Conservation (phyloP, 2,888 invertebrate species). For the Drosophila engyochracea region DNA sequence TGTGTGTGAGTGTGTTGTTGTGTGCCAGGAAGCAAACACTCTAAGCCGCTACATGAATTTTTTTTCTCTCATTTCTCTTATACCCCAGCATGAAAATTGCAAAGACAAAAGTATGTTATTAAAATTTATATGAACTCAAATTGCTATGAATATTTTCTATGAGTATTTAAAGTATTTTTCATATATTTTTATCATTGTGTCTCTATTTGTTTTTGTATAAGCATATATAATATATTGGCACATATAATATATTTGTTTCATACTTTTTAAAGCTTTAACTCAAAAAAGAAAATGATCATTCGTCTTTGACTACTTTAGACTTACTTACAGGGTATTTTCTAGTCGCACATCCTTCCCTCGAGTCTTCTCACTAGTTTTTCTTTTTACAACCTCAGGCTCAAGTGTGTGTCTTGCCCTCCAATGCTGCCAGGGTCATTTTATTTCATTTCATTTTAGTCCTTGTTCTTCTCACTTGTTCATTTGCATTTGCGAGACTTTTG, state of each 20-base stretch:
- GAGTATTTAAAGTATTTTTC: neutral
- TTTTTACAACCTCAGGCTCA: conserved; percentile 46
- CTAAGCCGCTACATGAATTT: conserved; percentile 55
- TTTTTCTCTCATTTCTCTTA: conserved; percentile 15
- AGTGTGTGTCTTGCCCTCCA: conserved; percentile 70
- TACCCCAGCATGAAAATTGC: conserved; percentile 8
- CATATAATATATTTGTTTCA: neutral
- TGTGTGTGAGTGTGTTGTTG: conserved; percentile 39
- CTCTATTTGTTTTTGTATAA: neutral
- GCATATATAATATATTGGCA: neutral
- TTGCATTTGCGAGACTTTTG: conserved; percentile 68
- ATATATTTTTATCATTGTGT: neutral
- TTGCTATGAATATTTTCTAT: neutral
- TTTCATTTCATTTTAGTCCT: conserved; percentile 17
- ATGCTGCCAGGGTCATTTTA: conserved; percentile 65
- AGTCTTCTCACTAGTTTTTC: neutral
- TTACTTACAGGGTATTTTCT: conserved; percentile 9
- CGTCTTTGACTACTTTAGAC: neutral
- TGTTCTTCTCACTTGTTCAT: conserved; percentile 62
- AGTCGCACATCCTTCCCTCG: neutral
- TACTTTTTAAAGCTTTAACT: neutral
- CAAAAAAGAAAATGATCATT: neutral
- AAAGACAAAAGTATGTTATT: neutral
- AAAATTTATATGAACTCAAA: neutral
- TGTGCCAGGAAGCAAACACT: conserved; percentile 77